These are phyloP conservation scores for Athalia cordata DNA, from an alignment of 2,888 invertebrate genomes.

Conservation along the genomic window DNA sequence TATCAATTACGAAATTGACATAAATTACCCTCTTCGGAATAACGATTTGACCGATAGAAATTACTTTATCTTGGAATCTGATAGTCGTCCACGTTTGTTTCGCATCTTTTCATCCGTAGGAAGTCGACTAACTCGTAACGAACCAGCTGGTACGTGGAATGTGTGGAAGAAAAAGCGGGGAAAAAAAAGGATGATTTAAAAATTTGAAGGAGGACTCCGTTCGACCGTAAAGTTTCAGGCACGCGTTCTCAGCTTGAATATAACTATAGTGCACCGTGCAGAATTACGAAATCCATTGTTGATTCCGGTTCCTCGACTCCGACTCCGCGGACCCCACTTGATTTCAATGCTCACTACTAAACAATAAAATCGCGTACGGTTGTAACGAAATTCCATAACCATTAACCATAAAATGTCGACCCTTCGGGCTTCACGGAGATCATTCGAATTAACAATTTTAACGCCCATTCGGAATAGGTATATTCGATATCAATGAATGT, in stretches of 20 bases:
- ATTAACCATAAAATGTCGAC: constrained; percentile 49
- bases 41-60: background rate
- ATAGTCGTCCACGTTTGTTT: no score
- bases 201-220: no score
- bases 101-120: no score
- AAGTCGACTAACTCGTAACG: no score
- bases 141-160: no score
- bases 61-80: no score
- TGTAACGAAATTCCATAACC: constrained; percentile 50
- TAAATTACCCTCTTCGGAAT: background rate
- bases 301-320: constrained; percentile 16
- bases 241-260: background rate
- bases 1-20: background rate
- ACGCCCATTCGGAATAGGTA: constrained; percentile 43
- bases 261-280: constrained; percentile 1
- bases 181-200: background rate
- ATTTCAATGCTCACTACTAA: constrained; percentile 34
- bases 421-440: constrained; percentile 39
- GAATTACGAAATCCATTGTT: constrained; percentile 18
- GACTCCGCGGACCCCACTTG: background rate
- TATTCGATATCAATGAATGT: constrained; percentile 45
- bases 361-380: constrained; percentile 53
- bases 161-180: background rate
- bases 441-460: constrained; percentile 48
- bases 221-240: background rate